Evolutionary conservation across 1,140 invertebrate species (phyloP), one percentile per base, ranked within the genome.

Genomic region (Anoplophora glabripennis): DNA sequence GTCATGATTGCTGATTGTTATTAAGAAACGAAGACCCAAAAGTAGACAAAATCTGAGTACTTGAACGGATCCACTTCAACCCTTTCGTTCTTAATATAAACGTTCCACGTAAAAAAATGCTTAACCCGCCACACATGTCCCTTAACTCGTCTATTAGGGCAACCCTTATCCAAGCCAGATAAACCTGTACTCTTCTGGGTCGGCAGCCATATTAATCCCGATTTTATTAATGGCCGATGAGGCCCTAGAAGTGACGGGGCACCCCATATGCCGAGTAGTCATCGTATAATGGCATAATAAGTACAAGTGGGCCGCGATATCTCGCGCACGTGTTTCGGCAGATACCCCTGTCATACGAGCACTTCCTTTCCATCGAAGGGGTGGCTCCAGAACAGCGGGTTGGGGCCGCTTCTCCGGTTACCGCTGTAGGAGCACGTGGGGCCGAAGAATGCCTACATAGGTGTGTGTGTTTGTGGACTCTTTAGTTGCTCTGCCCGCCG

Each of bases 301-400:
- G 57, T 40, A 60, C 62, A 64, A 64, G 62, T 64, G 62, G 59
- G 62, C 42, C 48, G 53, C 44, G 49, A 60, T 52, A 53, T 53
- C 9, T 41, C 17, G 53, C 57, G 62, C 62, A 64, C 62, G 62
- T 64, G 62, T 64, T 64, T 53, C 55, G 45, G 46, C 44, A 64
- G 49, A 48, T 56, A 64, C 62, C 62, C 62, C 62, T 64, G 62
- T 60, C 54, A 64, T 54, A 53, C 57, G 56, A 64, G 57, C 52
- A 64, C 58, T 53, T 60, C 62, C 59, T 64, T 57, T 53, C 57
- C n/a, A n/a, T n/a, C n/a, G n/a, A n/a, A n/a, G n/a, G n/a, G n/a
- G n/a, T n/a, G n/a, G n/a, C n/a, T n/a, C n/a, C n/a, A n/a, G n/a
- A n/a, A n/a, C n/a, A n/a, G n/a, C n/a, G n/a, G n/a, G n/a, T n/a